Conservation (phyloP, 1,140 invertebrate species). For the Rhopalosiphum maidis region DNA sequence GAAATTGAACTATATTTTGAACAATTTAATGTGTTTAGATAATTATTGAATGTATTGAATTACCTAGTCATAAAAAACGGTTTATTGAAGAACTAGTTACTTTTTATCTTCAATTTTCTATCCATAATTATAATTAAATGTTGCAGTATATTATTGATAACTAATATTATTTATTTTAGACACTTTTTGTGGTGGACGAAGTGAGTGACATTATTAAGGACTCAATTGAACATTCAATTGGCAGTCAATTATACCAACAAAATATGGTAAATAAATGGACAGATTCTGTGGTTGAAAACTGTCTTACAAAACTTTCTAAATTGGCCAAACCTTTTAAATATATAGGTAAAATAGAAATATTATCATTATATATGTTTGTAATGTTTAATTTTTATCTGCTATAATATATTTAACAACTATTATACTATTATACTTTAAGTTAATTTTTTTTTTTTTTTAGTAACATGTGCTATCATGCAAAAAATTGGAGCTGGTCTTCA, state of each 20-base stretch:
- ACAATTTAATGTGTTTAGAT: no score
- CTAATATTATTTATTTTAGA: slow-evolving; percentile 69
- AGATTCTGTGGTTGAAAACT: slow-evolving; percentile 92
- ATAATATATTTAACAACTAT: neutral
- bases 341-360: slow-evolving; percentile 72
- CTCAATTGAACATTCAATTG: slow-evolving; percentile 95
- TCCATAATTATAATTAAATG: neutral
- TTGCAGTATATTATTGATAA: neutral
- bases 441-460: slow-evolving; percentile 63
- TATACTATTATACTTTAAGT: neutral
- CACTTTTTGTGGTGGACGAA: slow-evolving; percentile 96
- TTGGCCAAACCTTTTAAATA: slow-evolving; percentile 98
- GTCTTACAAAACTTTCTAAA: slow-evolving; percentile 89
- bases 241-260: slow-evolving; percentile 93
- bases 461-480: slow-evolving; percentile 97
- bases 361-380: neutral
- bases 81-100: neutral
- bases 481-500: slow-evolving; percentile 97
- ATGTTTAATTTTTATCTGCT: neutral
- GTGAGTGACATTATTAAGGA: slow-evolving; percentile 99
- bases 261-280: slow-evolving; percentile 98
- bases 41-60: no score
- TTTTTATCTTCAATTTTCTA: neutral
- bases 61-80: no score
- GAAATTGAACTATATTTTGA: no score